Evolutionary conservation across 2,888 invertebrate genomes (phyloP).

Genomic region (Lasioglossum figueresi): DNA sequence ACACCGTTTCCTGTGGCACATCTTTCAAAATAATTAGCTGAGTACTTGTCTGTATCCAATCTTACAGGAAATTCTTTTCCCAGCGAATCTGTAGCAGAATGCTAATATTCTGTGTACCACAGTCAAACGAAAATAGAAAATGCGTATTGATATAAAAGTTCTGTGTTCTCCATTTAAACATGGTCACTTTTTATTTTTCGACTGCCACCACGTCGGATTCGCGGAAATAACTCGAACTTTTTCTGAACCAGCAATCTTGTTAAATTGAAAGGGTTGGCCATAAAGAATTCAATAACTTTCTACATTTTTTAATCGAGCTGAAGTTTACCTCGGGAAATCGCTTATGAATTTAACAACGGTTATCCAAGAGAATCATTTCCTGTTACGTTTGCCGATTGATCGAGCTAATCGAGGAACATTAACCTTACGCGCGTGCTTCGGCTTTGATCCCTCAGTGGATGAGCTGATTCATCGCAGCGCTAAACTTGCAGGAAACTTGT

Average conservation of each 20-base stretch:
- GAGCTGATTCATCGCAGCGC: conserved; percentile 50
- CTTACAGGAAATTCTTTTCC: too few species aligned
- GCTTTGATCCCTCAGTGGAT: conserved; percentile 57
- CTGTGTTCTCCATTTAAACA: too few species aligned
- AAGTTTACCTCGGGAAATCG: not conserved
- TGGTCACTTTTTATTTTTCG: not conserved
- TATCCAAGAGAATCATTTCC: conserved; percentile 11
- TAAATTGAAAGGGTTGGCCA: not conserved
- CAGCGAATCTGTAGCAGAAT: too few species aligned
- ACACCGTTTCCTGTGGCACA: too few species aligned
- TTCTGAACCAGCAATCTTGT: not conserved
- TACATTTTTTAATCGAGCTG: not conserved
- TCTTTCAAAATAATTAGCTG: too few species aligned
- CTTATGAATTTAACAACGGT: not conserved
- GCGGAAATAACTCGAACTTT: not conserved
- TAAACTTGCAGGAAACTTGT: conserved; percentile 53
- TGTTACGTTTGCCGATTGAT: conserved; percentile 23
- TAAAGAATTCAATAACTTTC: not conserved
- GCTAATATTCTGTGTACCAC: too few species aligned
- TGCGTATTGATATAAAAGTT: too few species aligned
- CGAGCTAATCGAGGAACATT: conserved; percentile 45
- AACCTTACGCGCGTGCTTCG: conserved; percentile 36
- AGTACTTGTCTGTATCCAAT: too few species aligned
- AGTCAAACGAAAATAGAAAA: too few species aligned
- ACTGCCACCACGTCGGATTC: not conserved